These are phyloP conservation scores for Poecilus cupreus DNA, from an alignment of 2,888 invertebrate genomes.

Conservation along the genomic window DNA sequence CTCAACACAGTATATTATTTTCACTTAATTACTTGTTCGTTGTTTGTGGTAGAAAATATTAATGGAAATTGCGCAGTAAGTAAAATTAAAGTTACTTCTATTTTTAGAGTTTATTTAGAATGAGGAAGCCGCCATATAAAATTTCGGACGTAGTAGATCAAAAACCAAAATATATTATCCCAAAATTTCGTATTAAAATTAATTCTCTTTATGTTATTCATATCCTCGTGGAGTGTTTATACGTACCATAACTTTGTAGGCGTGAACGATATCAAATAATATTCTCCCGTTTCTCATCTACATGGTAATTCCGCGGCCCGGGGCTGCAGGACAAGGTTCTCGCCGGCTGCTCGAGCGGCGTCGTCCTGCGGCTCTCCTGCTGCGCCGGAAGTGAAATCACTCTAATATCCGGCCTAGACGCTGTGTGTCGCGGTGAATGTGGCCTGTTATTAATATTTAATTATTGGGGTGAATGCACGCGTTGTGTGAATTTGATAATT, in stretches of 20 bases:
- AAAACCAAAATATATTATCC: not conserved
- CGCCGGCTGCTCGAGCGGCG: not conserved
- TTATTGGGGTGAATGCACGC: not conserved
- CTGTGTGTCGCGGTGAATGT: not conserved
- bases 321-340: not conserved
- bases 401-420: slow-evolving; percentile 23
- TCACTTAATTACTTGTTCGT: too few species aligned
- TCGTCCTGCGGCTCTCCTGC: slow-evolving; percentile 5
- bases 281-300: slow-evolving; percentile 32
- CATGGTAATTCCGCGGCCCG: slow-evolving; percentile 10
- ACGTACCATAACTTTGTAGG: not conserved
- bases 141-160: not conserved
- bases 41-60: too few species aligned
- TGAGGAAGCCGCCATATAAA: too few species aligned
- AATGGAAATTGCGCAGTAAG: too few species aligned
- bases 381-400: slow-evolving; percentile 13
- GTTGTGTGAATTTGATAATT: slow-evolving; percentile 26
- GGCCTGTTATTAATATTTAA: slow-evolving; percentile 25
- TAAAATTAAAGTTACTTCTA: too few species aligned
- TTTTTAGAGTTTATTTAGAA: too few species aligned
- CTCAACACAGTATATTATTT: too few species aligned
- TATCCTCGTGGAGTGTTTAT: not conserved
- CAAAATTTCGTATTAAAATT: slow-evolving; percentile 1
- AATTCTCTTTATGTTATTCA: slow-evolving; percentile 29
- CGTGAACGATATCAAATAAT: slow-evolving; percentile 33